Evolutionary conservation across 2,888 invertebrate species (phyloP), one percentile per base, ranked within the genome.

Genomic region (Sepiola atlantica): DNA sequence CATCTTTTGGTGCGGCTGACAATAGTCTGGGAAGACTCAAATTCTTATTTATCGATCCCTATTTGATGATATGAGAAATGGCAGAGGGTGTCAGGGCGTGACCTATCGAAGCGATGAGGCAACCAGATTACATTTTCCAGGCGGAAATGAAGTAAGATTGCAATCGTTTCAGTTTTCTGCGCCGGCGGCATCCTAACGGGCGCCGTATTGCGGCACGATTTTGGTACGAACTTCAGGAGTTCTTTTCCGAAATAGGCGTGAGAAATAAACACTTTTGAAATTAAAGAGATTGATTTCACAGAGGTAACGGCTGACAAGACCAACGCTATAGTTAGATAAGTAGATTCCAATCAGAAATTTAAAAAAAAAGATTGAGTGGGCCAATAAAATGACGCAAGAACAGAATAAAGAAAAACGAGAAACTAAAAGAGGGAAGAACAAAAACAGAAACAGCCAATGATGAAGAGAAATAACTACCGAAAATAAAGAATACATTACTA

Each of bases 101-200:
- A 16, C n/a, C 45, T 45, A 8, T 2, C 45, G 4, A 8, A 45
- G 45, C 45, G 32, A n/a, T 4, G 32, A n/a, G 14, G 16, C n/a
- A 16, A n/a, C 4, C 77, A 77, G 77, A 77, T 77, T n/a, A 77
- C n/a, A 16, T n/a, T 77, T 77, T 77, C 14, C 16, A 32, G n/a
- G 77, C n/a, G 77, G 77, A 77, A 77, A 77, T 77, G 77, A 77
- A 77, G 77, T n/a, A 77, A 77, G 77, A 77, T 77, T n/a, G 32
- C n/a, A 4, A n/a, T 3, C n/a, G n/a, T 77, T 77, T 77, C n/a
- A 77, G 32, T n/a, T 16, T 32, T 77, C 24, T 45, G 10, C 77
- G 28, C 16, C 14, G 16, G 14, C n/a, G 0, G 32, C 16, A 77
- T 77, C n/a, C 6, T 32, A n/a, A n/a, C 2, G 14, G 77, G 32